Conservation (phyloP, 2,113 vertebrate genomes). For the Oncorhynchus tshawytscha region DNA sequence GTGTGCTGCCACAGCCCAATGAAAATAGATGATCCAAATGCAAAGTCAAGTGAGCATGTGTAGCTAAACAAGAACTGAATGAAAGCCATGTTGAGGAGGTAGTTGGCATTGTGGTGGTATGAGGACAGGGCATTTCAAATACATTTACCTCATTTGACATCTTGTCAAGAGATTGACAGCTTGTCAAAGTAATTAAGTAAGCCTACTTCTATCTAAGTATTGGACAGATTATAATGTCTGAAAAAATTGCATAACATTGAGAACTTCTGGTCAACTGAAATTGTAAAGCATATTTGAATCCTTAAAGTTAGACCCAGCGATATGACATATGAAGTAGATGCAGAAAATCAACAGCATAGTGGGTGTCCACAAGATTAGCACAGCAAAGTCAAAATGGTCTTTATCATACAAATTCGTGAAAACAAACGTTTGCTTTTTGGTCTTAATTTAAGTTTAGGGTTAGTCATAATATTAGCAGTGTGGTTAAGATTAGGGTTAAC, state of each 20-base stretch:
- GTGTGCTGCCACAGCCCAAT: not conserved
- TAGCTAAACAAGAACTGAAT: conserved; percentile 56
- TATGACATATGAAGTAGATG: too few species aligned
- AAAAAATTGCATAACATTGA: not conserved
- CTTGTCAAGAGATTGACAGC: not conserved
- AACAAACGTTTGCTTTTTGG: too few species aligned
- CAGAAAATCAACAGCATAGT: too few species aligned
- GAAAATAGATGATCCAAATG: conserved; percentile 31
- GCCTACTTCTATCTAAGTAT: not conserved
- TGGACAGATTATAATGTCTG: not conserved
- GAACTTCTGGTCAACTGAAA: not conserved
- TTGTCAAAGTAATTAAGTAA: not conserved
- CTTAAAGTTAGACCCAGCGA: not conserved
- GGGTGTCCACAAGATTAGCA: too few species aligned
- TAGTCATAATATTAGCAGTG: too few species aligned
- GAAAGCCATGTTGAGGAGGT: conserved; percentile 14
- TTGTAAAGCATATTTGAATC: not conserved
- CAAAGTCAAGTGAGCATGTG: conserved; percentile 9
- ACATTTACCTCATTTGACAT: not conserved
- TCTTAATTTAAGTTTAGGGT: too few species aligned
- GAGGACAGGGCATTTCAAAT: conserved; percentile 14
- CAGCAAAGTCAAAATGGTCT: too few species aligned
- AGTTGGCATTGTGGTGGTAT: not conserved
- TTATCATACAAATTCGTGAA: too few species aligned
- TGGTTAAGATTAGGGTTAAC: too few species aligned